Evolutionary conservation across 2,888 invertebrate genomes (phyloP).

Genomic region (Xanthorhoe spadicearia): DNA sequence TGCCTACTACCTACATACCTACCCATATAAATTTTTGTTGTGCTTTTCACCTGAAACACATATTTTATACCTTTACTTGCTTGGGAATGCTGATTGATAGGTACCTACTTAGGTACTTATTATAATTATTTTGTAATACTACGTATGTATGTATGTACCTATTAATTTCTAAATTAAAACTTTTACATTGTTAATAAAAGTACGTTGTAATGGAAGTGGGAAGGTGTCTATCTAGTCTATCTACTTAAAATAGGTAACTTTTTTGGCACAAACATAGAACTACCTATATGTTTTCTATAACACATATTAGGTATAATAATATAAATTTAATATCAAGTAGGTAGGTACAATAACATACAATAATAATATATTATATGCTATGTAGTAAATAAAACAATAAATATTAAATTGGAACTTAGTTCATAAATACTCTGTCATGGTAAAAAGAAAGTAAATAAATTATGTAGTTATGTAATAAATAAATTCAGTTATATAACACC

Average conservation of each 20-base stretch:
- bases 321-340: neutral
- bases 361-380: neutral
- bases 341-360: neutral
- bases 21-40: slow-evolving; percentile 1
- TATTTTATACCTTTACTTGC: neutral
- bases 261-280: slow-evolving; percentile 20
- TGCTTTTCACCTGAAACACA: slow-evolving; percentile 18
- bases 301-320: slow-evolving; percentile 2
- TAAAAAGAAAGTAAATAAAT: neutral
- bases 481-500: neutral
- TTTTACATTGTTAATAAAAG: neutral
- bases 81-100: neutral
- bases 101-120: neutral
- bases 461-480: neutral
- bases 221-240: slow-evolving; percentile 7
- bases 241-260: slow-evolving; percentile 13
- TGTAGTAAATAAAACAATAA: neutral
- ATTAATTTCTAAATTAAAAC: neutral
- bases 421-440: neutral
- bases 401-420: neutral
- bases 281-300: neutral
- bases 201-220: slow-evolving; percentile 11
- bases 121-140: neutral
- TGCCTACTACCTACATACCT: neutral
- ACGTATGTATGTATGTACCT: neutral